phyloP scores from a whole-genome alignment of 2,797 vertebrate species.

The Poeciliopsis infans region DNA sequence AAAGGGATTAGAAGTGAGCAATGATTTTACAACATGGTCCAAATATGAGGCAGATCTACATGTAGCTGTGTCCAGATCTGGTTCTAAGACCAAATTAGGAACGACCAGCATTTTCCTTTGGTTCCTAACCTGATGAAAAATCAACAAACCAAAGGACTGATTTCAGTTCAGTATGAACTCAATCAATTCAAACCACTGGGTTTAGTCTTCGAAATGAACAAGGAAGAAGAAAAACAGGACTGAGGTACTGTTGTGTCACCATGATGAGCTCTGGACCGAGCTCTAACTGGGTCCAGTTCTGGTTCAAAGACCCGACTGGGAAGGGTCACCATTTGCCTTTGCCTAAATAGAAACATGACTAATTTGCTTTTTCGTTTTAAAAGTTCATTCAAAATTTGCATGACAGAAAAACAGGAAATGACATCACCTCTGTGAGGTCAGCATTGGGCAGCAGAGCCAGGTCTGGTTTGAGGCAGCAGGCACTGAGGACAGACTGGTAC shows the following conservation, averaged over 20 bases:
- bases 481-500: constrained; percentile 87
- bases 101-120: neutral
- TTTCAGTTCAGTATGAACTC: neutral
- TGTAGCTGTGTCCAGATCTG: neutral
- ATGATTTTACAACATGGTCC: neutral
- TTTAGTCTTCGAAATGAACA: neutral
- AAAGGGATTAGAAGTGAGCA: neutral
- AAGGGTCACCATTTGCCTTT: no score
- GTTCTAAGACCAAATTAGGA: neutral
- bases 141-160: neutral
- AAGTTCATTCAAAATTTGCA: no score
- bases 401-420: constrained; percentile 22
- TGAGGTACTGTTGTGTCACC: neutral
- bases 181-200: neutral
- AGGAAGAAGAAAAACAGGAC: neutral
- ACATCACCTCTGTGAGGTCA: constrained; percentile 90
- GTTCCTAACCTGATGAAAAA: neutral
- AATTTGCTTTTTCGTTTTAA: no score
- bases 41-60: neutral
- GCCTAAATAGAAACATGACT: no score
- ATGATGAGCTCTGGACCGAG: neutral
- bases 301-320: no score
- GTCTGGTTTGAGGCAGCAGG: constrained; percentile 90
- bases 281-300: neutral
- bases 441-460: constrained; percentile 87